Percentiles rank a stretch among this genome's conserved stretches.
These are phyloP conservation scores for Eurois occulta DNA, from an alignment of 2,888 invertebrate species.

Conservation along the genomic window DNA sequence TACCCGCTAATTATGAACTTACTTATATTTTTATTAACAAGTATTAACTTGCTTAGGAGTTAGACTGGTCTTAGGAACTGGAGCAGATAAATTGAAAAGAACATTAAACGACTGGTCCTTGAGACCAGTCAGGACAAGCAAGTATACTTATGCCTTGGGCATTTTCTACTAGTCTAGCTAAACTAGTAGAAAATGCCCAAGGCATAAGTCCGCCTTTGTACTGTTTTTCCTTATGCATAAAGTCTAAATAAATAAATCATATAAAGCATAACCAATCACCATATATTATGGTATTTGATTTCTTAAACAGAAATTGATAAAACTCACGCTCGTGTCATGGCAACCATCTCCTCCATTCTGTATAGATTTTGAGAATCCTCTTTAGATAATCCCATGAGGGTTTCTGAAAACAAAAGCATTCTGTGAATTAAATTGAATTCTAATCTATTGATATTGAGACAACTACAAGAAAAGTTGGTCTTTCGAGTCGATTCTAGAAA, in stretches of 20 bases:
- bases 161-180: too few relatives aligned
- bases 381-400: slow-evolving; percentile 83
- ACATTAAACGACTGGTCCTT: background rate
- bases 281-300: too few relatives aligned
- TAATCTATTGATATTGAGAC: background rate
- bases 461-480: background rate
- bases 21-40: too few relatives aligned
- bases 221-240: too few relatives aligned
- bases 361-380: slow-evolving; percentile 75
- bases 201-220: too few relatives aligned
- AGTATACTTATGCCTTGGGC: too few relatives aligned
- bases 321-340: slow-evolving; percentile 75
- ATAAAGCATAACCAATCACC: too few relatives aligned
- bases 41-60: too few relatives aligned
- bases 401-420: slow-evolving; percentile 76
- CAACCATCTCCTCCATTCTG: slow-evolving; percentile 75
- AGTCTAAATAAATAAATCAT: too few relatives aligned
- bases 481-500: background rate
- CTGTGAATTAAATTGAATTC: background rate
- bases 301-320: background rate
- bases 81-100: background rate
- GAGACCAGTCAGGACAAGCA: background rate
- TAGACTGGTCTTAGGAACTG: too few relatives aligned
- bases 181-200: too few relatives aligned
- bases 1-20: background rate